Percentiles rank a stretch among this genome's conserved stretches.
phyloP scores from a whole-genome alignment of 2,888 invertebrate species.

The Heliconius hortense region DNA sequence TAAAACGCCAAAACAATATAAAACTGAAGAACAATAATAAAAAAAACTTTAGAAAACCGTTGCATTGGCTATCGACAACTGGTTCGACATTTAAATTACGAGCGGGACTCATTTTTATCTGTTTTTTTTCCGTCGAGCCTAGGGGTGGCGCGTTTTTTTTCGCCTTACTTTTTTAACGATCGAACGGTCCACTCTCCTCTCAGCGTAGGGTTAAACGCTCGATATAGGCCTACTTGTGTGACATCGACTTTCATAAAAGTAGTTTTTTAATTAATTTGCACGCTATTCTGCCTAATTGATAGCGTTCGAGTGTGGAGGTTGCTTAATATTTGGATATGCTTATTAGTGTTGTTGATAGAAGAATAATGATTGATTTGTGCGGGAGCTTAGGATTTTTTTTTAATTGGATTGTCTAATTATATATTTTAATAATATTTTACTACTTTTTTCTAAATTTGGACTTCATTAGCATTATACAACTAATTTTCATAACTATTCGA shows the following conservation, averaged over 20 bases:
- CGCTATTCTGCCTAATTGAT: conserved; percentile 41
- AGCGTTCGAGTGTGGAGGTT: conserved; percentile 26
- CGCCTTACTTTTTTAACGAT: conserved; percentile 59
- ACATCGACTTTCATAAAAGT: conserved; percentile 44
- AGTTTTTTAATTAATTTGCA: conserved; percentile 44
- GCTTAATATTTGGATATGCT: conserved; percentile 23
- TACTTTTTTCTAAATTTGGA: background rate
- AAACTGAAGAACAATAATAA: conserved; percentile 17
- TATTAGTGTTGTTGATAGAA: background rate
- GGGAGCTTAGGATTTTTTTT: background rate
- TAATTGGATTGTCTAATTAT: background rate
- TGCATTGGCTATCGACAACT: conserved; percentile 69
- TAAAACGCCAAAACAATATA: conserved; percentile 5
- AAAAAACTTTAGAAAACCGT: conserved; percentile 48
- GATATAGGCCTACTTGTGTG: conserved; percentile 55
- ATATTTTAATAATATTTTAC: background rate
- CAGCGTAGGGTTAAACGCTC: conserved; percentile 69
- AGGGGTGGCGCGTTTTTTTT: conserved; percentile 75
- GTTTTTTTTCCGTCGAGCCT: conserved; percentile 73
- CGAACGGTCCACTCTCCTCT: conserved; percentile 62
- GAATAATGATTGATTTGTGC: background rate
- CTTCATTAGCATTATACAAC: background rate
- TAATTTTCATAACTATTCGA: background rate
- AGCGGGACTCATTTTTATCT: conserved; percentile 72
- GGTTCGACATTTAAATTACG: conserved; percentile 79